These are phyloP conservation scores for Motacilla alba DNA, from an alignment of 2,113 vertebrate genomes.

Conservation along the genomic window DNA sequence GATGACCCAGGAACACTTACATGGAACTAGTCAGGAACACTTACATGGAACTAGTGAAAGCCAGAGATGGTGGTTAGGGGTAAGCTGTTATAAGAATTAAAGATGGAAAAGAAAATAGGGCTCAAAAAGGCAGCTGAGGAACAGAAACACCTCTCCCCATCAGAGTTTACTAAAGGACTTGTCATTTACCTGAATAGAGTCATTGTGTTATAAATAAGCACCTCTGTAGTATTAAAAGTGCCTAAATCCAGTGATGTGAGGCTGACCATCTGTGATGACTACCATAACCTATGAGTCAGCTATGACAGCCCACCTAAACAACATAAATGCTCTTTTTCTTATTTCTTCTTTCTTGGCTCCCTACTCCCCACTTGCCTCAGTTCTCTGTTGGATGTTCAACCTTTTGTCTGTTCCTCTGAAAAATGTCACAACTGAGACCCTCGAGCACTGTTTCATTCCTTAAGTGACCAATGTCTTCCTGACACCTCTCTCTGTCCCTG, in stretches of 20 bases:
- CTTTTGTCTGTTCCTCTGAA: background rate
- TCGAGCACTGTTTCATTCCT: fast-evolving
- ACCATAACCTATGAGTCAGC: background rate
- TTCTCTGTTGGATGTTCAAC: background rate
- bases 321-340: fast-evolving
- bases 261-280: background rate
- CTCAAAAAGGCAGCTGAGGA: background rate
- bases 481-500: background rate
- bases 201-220: background rate
- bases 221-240: background rate
- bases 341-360: fast-evolving
- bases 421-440: no score
- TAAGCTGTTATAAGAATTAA: background rate
- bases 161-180: background rate
- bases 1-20: background rate
- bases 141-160: background rate
- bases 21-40: background rate
- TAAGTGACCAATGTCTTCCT: background rate
- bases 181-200: background rate
- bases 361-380: fast-evolving
- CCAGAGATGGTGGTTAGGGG: background rate
- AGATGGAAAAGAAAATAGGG: background rate
- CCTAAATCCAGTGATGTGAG: background rate
- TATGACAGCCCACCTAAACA: background rate
- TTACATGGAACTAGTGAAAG: background rate